phyloP scores from a whole-genome alignment of 1,140 invertebrate species.

The Frieseomelitta varia region DNA sequence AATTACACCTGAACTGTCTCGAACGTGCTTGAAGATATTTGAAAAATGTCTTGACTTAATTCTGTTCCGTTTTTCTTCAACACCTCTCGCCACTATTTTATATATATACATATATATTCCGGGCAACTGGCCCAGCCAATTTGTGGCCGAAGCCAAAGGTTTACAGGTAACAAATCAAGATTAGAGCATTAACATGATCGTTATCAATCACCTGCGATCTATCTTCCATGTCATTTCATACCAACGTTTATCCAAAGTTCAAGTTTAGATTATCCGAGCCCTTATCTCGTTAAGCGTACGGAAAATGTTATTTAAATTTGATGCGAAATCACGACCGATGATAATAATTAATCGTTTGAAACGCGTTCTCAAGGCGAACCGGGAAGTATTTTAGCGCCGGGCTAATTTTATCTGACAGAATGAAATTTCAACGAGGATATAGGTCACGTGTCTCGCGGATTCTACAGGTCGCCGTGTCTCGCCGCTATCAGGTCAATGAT shows the following conservation, averaged over 20 bases:
- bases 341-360: conserved; percentile 35
- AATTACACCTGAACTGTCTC: background rate
- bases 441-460: conserved; percentile 51
- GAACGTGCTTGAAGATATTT: background rate
- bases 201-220: background rate
- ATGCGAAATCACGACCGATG: background rate
- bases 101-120: background rate
- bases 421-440: conserved; percentile 65
- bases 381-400: conserved; percentile 62
- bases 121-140: conserved; percentile 51
- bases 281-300: too few species aligned
- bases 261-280: background rate
- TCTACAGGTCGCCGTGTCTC: conserved; percentile 41
- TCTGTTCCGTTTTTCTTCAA: too few species aligned
- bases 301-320: background rate
- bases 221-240: background rate
- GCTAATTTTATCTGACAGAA: conserved; percentile 63
- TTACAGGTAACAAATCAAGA: conserved; percentile 4
- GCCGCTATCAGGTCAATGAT: background rate
- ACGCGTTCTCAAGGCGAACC: conserved; percentile 64
- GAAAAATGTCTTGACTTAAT: background rate
- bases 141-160: background rate
- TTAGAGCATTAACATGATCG: background rate
- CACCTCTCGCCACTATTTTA: background rate
- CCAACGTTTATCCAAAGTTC: background rate